Evolutionary conservation across 2,888 invertebrate species (phyloP).

Genomic region (Bhutanitis thaidina): DNA sequence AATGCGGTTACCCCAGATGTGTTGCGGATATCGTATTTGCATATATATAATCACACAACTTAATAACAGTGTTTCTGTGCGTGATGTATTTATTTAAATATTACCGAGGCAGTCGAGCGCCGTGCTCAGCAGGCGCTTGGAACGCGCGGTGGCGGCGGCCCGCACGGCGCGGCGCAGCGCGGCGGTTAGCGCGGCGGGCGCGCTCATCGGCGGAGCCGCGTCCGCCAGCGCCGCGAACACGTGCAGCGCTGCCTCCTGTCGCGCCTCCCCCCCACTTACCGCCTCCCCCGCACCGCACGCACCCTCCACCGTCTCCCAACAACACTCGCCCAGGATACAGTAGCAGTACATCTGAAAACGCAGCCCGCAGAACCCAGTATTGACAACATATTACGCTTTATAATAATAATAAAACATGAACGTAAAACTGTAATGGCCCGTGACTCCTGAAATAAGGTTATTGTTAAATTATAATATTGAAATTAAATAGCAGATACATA

Average conservation of each 20-base stretch:
- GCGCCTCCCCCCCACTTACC: conserved; percentile 73
- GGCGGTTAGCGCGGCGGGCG: conserved; percentile 63
- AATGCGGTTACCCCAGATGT: no score
- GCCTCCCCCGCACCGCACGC: conserved; percentile 82
- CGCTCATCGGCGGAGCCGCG: conserved; percentile 61
- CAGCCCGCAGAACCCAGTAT: no score
- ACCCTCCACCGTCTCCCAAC: conserved; percentile 84
- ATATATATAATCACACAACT: no score
- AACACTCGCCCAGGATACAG: conserved; percentile 86
- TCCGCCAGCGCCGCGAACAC: conserved; percentile 73
- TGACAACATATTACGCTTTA: no score
- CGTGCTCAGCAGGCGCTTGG: conserved; percentile 81
- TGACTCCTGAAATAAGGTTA: no score
- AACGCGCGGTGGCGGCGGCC: conserved; percentile 39
- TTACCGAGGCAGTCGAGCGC: conserved; percentile 87
- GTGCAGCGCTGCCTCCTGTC: conserved; percentile 72
- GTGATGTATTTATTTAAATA: no score
- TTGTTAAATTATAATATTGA: no score
- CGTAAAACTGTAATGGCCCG: no score
- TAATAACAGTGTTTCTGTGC: no score
- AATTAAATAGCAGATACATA: no score
- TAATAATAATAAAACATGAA: no score
- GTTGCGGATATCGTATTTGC: no score
- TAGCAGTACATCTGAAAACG: conserved; percentile 88
- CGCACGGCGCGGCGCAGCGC: conserved; percentile 40